Conservation (phyloP, 2,888 invertebrate genomes). For the Tholera decimalis region DNA sequence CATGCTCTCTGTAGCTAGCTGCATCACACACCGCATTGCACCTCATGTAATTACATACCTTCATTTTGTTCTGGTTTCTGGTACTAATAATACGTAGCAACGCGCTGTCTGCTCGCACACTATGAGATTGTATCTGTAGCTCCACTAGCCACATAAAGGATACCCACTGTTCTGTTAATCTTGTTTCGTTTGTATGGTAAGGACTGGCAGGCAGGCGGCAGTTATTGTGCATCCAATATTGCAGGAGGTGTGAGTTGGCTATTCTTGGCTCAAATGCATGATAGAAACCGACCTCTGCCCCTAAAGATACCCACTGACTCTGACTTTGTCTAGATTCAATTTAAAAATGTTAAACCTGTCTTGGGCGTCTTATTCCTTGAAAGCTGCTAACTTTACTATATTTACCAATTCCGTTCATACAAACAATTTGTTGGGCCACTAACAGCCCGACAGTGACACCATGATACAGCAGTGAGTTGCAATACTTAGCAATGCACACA, state of each 20-base stretch:
- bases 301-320: too few relatives aligned
- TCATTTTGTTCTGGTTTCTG: slow-evolving; percentile 44
- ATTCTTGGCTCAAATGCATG: not conserved
- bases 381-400: not conserved
- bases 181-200: not conserved
- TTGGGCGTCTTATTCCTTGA: not conserved
- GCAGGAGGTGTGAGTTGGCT: not conserved
- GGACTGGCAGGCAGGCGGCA: slow-evolving; percentile 17
- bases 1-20: slow-evolving; percentile 74
- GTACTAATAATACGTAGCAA: slow-evolving; percentile 6
- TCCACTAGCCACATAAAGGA: too few relatives aligned
- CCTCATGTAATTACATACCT: slow-evolving; percentile 80
- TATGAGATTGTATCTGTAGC: not conserved
- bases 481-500: slow-evolving; percentile 2
- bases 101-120: slow-evolving; percentile 23
- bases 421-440: not conserved
- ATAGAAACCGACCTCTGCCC: too few relatives aligned
- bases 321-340: too few relatives aligned
- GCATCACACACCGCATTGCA: slow-evolving; percentile 86
- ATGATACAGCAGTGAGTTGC: not conserved
- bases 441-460: not conserved
- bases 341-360: too few relatives aligned
- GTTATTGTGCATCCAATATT: not conserved
- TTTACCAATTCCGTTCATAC: not conserved
- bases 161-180: not conserved